phyloP scores from a whole-genome alignment of 2,797 vertebrate genomes.

The Phoeniculus purpureus region DNA sequence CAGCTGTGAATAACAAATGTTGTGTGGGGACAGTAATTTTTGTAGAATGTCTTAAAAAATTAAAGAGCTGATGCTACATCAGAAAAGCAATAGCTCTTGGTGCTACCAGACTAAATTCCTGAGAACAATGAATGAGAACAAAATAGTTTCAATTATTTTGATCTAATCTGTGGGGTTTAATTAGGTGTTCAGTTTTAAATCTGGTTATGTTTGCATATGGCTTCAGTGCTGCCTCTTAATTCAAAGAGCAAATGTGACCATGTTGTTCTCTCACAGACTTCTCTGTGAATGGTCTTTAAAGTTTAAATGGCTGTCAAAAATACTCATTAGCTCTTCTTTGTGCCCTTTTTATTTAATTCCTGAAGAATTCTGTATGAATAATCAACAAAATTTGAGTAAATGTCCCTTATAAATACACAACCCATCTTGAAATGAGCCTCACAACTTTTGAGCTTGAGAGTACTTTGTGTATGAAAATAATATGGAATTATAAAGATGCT shows the following conservation, averaged over 20 bases:
- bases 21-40: neutral
- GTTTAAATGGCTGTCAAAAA: neutral
- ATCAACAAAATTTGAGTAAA: neutral
- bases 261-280: neutral
- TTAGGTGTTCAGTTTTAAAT: slow-evolving; percentile 19
- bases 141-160: neutral
- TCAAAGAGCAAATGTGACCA: neutral
- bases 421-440: neutral
- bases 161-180: neutral
- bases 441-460: neutral
- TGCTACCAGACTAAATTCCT: neutral
- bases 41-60: neutral
- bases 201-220: neutral
- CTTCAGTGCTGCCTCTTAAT: neutral
- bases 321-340: neutral
- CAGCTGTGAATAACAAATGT: neutral
- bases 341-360: neutral
- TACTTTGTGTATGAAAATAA: neutral
- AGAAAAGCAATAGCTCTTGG: neutral
- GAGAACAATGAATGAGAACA: neutral
- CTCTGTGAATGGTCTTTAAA: neutral
- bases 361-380: neutral
- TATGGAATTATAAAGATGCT: neutral
- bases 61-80: neutral
- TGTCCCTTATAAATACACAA: neutral